Base-by-base conservation (phyloP, 2,888 invertebrate genomes). In the Doris montereyensis region DNA sequence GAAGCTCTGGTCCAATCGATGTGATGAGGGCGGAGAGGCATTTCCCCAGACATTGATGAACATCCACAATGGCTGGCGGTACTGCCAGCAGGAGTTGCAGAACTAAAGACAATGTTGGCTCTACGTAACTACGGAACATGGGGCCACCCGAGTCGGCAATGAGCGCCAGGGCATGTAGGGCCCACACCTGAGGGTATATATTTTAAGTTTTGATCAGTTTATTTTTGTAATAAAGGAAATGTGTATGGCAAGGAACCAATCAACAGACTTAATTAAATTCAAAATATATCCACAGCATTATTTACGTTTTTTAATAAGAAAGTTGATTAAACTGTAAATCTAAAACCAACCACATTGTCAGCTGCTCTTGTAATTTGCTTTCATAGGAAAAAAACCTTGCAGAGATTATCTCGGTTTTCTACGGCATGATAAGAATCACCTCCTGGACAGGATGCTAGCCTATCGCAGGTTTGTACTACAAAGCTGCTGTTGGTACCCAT, bases 71-170 rank as follows among this genome's bases (percentile, higher is more conserved):
- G 79, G 96, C 96, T 58, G 97, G 96, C 3, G 97, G 96, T n/a
- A 97, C 96, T 76, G 95, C 95, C 82, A 98, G 93, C 76, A 98
- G 93, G 76, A 98, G 93, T 89, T 97, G 97, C 80, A 99, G 92
- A n/a, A 96, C 95, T 74, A 98, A 93, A 10, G 96, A 96, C 77
- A 99, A 93, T 0, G 97, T 96, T 0, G 97, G 97, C 89, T 99
- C 99, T 24, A 99, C 98, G 92, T 97, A 99, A 32, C 97, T 95
- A 28, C 98, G 94, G 93, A 99, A 99, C 97, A 99, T 98, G 0
- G 99, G 99, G 0, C 99, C 99, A 0, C 99, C 98, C 0, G 98
- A 98, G 92, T 99, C 98, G 1, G 97, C 98, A 81, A 99, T 96
- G 83, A 99, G 93, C 0, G 97, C 96, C 30, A 99, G 92, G 0